phyloP scores from a whole-genome alignment of 2,888 invertebrate genomes.

The Dione vanillae region DNA sequence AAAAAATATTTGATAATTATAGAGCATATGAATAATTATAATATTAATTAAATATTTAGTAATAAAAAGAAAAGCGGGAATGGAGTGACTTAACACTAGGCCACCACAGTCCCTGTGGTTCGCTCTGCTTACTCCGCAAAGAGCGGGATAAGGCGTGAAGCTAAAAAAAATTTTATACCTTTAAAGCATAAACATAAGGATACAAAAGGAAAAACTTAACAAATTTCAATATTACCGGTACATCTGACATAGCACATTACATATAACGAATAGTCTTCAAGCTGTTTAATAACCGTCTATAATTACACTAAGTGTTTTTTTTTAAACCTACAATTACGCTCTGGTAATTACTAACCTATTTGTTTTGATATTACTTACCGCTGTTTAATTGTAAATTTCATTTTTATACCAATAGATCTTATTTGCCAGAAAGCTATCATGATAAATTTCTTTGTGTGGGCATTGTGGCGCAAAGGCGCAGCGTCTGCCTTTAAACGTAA shows the following conservation, averaged over 20 bases:
- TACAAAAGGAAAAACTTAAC: neutral
- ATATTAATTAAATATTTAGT: no score
- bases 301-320: conserved; percentile 35
- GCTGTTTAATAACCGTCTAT: conserved; percentile 23
- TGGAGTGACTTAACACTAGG: no score
- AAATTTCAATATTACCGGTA: conserved; percentile 9
- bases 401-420: neutral
- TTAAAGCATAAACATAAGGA: no score
- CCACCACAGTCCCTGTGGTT: no score
- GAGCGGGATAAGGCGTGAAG: no score
- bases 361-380: conserved; percentile 23
- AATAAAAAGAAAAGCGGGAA: no score
- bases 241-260: neutral
- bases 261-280: conserved; percentile 16
- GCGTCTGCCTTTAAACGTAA: no score
- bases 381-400: conserved; percentile 26
- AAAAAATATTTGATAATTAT: no score
- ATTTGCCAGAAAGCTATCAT: neutral
- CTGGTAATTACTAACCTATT: conserved; percentile 28
- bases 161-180: no score
- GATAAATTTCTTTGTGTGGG: neutral
- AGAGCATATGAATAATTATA: no score
- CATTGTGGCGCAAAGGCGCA: no score
- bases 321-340: conserved; percentile 32
- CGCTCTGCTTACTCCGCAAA: no score